Conservation (phyloP, 2,888 invertebrate species). For the Drosophila parthenogenetica region DNA sequence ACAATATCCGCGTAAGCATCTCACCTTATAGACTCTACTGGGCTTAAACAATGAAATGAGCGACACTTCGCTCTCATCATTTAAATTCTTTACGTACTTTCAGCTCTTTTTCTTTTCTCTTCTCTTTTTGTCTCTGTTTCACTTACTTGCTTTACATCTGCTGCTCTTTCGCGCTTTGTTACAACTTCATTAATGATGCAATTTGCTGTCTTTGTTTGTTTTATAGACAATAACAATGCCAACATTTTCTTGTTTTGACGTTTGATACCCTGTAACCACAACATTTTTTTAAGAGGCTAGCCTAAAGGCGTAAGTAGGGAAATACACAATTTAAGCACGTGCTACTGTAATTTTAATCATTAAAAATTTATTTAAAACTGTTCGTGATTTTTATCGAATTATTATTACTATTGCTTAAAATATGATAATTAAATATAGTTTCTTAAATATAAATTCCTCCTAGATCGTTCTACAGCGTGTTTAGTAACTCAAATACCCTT, state of each 20-base stretch:
- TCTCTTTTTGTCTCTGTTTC: not conserved
- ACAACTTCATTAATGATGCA: conserved; percentile 66
- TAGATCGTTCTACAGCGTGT: too few relatives aligned
- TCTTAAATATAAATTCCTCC: too few relatives aligned
- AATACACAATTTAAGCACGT: too few relatives aligned
- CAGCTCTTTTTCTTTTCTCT: not conserved
- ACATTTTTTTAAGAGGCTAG: conserved; percentile 6
- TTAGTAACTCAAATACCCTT: too few relatives aligned
- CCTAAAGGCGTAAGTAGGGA: too few relatives aligned
- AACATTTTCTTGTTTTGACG: conserved; percentile 57
- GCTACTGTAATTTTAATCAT: too few relatives aligned
- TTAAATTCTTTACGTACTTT: conserved; percentile 14
- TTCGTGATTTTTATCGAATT: too few relatives aligned
- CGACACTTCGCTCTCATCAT: conserved; percentile 41
- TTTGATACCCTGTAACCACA: conserved; percentile 4
- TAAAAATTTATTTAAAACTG: too few relatives aligned
- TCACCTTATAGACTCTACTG: conserved; percentile 1
- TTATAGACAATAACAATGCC: conserved; percentile 30
- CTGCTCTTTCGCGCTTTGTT: conserved; percentile 33
- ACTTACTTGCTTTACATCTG: not conserved
- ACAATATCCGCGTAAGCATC: not conserved
- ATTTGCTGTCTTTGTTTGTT: conserved; percentile 60
- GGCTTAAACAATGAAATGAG: conserved; percentile 33
- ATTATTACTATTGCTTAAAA: too few relatives aligned
- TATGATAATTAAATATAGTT: too few relatives aligned